Conservation (phyloP, 2,888 invertebrate genomes). For the Saturnia japonica region DNA sequence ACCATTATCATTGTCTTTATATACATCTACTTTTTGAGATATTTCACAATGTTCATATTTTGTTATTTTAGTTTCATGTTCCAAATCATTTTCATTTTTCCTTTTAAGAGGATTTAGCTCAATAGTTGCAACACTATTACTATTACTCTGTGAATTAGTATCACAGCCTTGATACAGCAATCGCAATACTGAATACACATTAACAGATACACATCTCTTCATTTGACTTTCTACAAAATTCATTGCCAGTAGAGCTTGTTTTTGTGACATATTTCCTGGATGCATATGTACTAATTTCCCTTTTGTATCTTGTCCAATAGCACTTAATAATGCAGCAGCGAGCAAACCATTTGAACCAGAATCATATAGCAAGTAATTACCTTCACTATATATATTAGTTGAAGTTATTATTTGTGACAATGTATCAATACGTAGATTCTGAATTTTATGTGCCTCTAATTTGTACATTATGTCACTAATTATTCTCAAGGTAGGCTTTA, state of each 20-base stretch:
- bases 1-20: constrained; percentile 24
- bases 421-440: constrained; percentile 92
- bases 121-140: neutral
- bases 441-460: constrained; percentile 88
- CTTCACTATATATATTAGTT: constrained; percentile 89
- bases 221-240: constrained; percentile 88
- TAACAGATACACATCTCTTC: constrained; percentile 87
- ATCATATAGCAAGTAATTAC: constrained; percentile 92
- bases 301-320: constrained; percentile 84
- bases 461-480: constrained; percentile 92
- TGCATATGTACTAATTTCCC: constrained; percentile 89
- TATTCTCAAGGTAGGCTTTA: constrained; percentile 90
- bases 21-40: constrained; percentile 21
- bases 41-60: constrained; percentile 39
- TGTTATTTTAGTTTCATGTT: constrained; percentile 52
- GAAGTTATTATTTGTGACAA: constrained; percentile 93
- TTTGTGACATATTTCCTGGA: constrained; percentile 90
- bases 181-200: constrained; percentile 88
- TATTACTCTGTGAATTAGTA: constrained; percentile 41
- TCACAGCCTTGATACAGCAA: constrained; percentile 84
- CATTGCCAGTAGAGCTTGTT: constrained; percentile 89
- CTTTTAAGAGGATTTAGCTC: constrained; percentile 45
- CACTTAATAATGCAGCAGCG: constrained; percentile 90
- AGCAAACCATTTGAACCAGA: constrained; percentile 93
- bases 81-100: constrained; percentile 43